phyloP scores from a whole-genome alignment of 2,888 invertebrate genomes.

The Drosophila histrio region DNA sequence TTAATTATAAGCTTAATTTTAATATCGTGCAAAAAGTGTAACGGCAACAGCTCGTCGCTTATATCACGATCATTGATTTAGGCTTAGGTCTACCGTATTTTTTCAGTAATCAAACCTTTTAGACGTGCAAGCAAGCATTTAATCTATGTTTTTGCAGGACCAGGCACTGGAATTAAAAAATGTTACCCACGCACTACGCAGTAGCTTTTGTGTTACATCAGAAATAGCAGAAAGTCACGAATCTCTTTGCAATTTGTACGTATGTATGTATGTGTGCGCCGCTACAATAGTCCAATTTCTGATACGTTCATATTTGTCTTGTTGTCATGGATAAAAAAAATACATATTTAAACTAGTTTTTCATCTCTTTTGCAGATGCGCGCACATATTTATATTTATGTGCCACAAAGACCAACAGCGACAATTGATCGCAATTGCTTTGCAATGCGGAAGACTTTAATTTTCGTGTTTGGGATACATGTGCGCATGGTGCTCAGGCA shows the following conservation, averaged over 20 bases:
- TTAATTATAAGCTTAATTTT: slow-evolving; percentile 46
- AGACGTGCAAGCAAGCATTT: slow-evolving; percentile 19
- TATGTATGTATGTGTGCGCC: background rate
- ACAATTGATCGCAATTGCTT: slow-evolving; percentile 54
- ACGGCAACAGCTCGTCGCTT: slow-evolving; percentile 16
- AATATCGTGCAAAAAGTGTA: slow-evolving; percentile 48
- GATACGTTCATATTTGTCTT: slow-evolving; percentile 25
- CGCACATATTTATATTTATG: slow-evolving; percentile 23
- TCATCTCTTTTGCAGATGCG: slow-evolving; percentile 34
- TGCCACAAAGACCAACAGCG: slow-evolving; percentile 19
- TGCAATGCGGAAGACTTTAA: slow-evolving; percentile 62
- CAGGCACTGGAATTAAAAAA: background rate
- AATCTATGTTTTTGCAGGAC: slow-evolving; percentile 13
- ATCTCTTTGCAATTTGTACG: slow-evolving; percentile 10
- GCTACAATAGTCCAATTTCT: slow-evolving; percentile 43
- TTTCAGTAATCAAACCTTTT: slow-evolving; percentile 14
- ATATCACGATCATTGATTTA: slow-evolving; percentile 34
- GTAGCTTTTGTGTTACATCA: slow-evolving; percentile 25
- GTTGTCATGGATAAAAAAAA: slow-evolving; percentile 6
- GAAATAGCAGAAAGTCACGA: slow-evolving; percentile 45
- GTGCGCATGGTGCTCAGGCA: slow-evolving; percentile 12
- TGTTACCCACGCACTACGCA: slow-evolving; percentile 39
- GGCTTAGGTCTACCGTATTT: slow-evolving; percentile 15
- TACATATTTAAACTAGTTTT: slow-evolving; percentile 22
- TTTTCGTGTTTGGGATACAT: slow-evolving; percentile 11